These are phyloP conservation scores for Catharus bicknelli DNA, from an alignment of 2,113 vertebrate genomes.

Conservation along the genomic window DNA sequence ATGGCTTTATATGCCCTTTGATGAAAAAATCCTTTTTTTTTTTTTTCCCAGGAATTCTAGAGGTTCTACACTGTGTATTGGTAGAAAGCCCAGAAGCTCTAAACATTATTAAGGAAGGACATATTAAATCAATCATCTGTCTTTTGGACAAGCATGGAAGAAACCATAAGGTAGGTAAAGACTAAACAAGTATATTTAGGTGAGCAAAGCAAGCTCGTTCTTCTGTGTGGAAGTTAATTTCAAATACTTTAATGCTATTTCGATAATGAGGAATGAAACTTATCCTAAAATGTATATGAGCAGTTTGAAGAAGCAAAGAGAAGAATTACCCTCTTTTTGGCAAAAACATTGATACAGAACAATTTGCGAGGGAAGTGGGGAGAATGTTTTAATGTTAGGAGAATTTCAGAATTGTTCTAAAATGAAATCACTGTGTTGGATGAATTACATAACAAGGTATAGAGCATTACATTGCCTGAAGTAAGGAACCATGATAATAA, in stretches of 20 bases:
- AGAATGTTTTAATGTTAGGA: neutral
- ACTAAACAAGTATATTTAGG: neutral
- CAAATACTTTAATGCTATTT: neutral
- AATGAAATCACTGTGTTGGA: neutral
- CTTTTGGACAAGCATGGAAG: constrained; percentile 95
- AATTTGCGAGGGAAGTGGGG: neutral
- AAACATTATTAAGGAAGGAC: constrained; percentile 97
- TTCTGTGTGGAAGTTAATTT: neutral
- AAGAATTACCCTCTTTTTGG: neutral
- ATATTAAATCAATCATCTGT: constrained; percentile 96
- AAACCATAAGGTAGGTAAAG: constrained; percentile 87
- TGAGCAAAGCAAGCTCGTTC: neutral
- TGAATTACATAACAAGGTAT: neutral
- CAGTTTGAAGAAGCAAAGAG: neutral
- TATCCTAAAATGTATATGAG: neutral
- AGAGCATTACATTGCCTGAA: neutral
- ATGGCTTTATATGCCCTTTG: neutral
- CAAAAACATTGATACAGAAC: neutral
- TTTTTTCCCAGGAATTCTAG: constrained; percentile 84
- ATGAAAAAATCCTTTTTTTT: neutral
- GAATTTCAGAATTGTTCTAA: neutral
- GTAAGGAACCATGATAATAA: neutral
- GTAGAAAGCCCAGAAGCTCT: constrained; percentile 97
- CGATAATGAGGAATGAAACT: neutral
- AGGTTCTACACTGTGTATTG: constrained; percentile 94